A percentile compares a stretch with the other conserved stretches of the same genome.
Conservation (phyloP, 2,113 vertebrate species). For the Brachypodius melanocephalos region DNA sequence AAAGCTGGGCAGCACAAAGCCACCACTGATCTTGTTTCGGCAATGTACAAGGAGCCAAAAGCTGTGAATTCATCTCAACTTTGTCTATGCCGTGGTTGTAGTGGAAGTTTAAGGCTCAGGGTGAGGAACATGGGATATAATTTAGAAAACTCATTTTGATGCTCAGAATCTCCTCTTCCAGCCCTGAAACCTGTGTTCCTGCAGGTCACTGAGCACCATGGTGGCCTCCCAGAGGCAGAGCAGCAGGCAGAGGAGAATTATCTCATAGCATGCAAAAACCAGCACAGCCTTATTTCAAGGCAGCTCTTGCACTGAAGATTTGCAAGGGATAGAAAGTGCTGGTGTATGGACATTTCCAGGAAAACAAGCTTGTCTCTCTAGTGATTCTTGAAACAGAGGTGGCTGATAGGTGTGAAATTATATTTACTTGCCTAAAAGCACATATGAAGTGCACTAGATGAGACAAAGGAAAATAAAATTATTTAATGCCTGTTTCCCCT, state of each 20-base stretch:
- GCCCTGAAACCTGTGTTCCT: not conserved
- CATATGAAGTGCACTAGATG: not conserved
- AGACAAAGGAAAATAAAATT: not conserved
- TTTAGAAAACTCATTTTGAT: not conserved
- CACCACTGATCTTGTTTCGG: not conserved
- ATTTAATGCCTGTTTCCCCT: not conserved
- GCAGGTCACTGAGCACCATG: not conserved
- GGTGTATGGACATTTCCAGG: not conserved
- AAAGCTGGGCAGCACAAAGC: not conserved
- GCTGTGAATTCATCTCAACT: not conserved
- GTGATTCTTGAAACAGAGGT: not conserved
- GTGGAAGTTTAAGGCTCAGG: not conserved
- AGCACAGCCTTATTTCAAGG: not conserved
- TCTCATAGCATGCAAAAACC: not conserved
- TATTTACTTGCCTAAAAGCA: not conserved
- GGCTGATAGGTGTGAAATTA: not conserved
- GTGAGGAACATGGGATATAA: accelerated
- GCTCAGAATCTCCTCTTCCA: not conserved
- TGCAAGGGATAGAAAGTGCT: not conserved
- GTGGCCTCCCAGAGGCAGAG: not conserved
- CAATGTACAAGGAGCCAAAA: not conserved
- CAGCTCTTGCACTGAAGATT: not conserved
- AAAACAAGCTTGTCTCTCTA: not conserved
- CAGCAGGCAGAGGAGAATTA: not conserved
- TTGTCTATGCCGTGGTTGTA: not conserved